Evolutionary conservation across 2,797 vertebrate genomes (phyloP).

Genomic region (Pagetopsis macropterus): DNA sequence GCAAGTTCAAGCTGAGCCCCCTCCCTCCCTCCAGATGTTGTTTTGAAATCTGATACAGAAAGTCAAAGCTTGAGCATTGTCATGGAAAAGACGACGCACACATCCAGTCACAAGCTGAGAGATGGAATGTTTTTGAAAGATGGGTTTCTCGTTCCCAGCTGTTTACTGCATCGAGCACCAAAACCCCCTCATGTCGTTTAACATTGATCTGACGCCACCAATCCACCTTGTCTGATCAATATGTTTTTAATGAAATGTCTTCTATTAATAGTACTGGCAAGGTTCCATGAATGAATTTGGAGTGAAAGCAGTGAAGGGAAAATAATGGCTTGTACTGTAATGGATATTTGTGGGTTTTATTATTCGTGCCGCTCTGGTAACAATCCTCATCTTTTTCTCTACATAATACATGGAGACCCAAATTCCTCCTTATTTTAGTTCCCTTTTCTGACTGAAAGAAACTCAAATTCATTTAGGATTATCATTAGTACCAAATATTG

Average conservation of each 20-base stretch:
- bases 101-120: slow-evolving; percentile 38
- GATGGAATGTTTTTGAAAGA: slow-evolving; percentile 24
- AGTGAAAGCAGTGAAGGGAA: background rate
- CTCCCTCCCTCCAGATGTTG: slow-evolving; percentile 49
- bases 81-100: slow-evolving; percentile 17
- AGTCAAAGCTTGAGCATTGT: slow-evolving; percentile 44
- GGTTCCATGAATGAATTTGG: background rate
- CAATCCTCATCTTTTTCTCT: background rate
- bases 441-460: background rate
- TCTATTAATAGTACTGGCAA: background rate
- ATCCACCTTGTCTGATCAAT: background rate
- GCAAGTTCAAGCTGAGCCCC: slow-evolving; percentile 53
- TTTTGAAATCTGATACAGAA: slow-evolving; percentile 53
- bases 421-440: background rate
- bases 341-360: background rate
- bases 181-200: too few species aligned
- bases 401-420: background rate
- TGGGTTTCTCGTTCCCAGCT: slow-evolving; percentile 3
- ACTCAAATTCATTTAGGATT: background rate
- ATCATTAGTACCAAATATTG: background rate
- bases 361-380: background rate
- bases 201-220: background rate
- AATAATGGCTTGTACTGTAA: background rate
- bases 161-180: background rate
- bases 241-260: slow-evolving; percentile 16